A percentile compares a stretch with the other conserved stretches of the same genome.
phyloP scores from a whole-genome alignment of 2,797 vertebrate genomes.

The Characodon lateralis region DNA sequence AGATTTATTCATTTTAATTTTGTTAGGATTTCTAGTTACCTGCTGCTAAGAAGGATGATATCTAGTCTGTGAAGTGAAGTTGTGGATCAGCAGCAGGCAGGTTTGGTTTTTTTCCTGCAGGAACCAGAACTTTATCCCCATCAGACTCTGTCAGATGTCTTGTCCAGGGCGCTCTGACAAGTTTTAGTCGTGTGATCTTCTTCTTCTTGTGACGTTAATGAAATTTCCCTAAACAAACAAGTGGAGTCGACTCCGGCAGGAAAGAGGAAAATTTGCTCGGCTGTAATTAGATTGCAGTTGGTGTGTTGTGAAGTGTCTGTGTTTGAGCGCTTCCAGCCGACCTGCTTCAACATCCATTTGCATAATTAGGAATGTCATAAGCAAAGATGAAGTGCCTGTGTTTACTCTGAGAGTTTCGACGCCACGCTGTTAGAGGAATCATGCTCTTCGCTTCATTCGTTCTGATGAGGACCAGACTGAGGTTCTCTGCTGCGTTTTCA shows the following conservation, averaged over 20 bases:
- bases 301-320: constrained; percentile 30
- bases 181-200: constrained; percentile 13
- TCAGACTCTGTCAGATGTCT: constrained; percentile 1
- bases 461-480: constrained; percentile 12
- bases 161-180: constrained; percentile 2
- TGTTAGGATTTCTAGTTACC: background rate
- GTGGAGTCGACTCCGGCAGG: constrained; percentile 9
- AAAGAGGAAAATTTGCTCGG: constrained; percentile 11
- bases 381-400: constrained; percentile 53
- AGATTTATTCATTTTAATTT: too few relatives aligned
- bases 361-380: constrained; percentile 44
- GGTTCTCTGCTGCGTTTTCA: background rate
- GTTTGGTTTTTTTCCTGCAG: background rate
- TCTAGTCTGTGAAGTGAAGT: background rate
- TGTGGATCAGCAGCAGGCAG: background rate
- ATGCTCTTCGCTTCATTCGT: constrained; percentile 28
- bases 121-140: background rate
- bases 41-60: background rate
- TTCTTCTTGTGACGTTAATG: constrained; percentile 34
- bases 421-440: constrained; percentile 13
- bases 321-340: constrained; percentile 35
- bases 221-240: constrained; percentile 38
- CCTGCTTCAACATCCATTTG: constrained; percentile 43
- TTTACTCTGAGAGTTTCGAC: background rate
- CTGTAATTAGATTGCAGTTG: constrained; percentile 44